These are phyloP conservation scores for Pterocles orientalis DNA, from an alignment of 2,113 vertebrate species.

Conservation along the genomic window DNA sequence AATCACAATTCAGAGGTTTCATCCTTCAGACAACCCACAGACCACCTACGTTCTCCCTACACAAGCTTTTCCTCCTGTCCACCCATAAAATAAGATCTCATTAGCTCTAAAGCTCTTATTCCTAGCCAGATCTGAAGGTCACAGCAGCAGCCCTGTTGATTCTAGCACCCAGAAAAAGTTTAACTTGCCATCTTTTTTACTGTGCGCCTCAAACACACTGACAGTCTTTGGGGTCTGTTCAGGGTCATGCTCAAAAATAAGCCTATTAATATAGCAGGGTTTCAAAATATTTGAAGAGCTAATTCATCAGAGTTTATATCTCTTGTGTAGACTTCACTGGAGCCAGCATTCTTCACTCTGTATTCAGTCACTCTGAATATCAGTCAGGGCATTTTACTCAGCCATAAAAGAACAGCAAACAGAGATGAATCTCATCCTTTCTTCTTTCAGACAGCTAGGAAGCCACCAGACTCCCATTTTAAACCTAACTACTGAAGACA, in stretches of 20 bases:
- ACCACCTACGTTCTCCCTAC: neutral
- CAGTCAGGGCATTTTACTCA: constrained; percentile 8
- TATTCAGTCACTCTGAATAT: constrained; percentile 31
- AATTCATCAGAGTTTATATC: constrained; percentile 33
- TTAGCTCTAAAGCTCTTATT: neutral
- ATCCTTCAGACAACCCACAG: neutral
- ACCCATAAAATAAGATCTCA: neutral
- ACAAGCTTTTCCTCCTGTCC: neutral
- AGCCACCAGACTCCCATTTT: neutral
- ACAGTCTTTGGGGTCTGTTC: neutral
- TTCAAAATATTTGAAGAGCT: neutral
- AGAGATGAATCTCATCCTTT: constrained; percentile 17
- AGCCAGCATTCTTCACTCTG: constrained; percentile 27
- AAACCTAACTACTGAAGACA: neutral
- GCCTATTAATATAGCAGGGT: neutral
- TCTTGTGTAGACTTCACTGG: neutral
- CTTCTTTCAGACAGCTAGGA: constrained; percentile 22
- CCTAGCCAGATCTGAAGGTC: neutral
- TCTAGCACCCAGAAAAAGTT: neutral
- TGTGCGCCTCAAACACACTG: neutral
- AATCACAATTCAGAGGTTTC: neutral
- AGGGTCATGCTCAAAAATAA: neutral
- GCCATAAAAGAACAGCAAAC: constrained; percentile 17
- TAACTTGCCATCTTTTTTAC: neutral
- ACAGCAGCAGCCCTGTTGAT: neutral